phyloP scores from a whole-genome alignment of 2,888 invertebrate species.

The Folsomia manolachei region DNA sequence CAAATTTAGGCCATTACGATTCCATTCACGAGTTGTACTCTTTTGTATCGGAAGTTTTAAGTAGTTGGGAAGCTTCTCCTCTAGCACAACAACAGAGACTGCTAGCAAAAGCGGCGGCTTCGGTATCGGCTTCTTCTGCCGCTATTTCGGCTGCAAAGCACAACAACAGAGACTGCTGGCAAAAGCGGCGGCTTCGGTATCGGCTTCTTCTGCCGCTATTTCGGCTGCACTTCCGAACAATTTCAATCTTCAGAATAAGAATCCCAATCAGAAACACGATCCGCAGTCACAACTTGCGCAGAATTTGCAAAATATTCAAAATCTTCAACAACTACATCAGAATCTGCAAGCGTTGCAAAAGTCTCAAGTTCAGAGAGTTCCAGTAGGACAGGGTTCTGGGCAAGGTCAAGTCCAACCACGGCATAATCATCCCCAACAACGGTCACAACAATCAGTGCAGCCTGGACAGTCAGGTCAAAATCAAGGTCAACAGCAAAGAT shows the following conservation, averaged over 20 bases:
- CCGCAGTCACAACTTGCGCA: not conserved
- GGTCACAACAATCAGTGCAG: not conserved
- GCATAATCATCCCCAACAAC: not conserved
- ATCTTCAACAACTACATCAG: not conserved
- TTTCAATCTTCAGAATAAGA: conserved; percentile 33
- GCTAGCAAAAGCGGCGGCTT: conserved; percentile 5
- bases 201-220: conserved; percentile 25
- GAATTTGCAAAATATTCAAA: conserved; percentile 5
- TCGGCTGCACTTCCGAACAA: conserved; percentile 8
- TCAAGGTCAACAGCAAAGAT: conserved; percentile 5
- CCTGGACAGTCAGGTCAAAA: not conserved
- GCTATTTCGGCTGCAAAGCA: conserved; percentile 16
- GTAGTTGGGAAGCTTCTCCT: conserved; percentile 46
- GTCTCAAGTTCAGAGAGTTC: not conserved
- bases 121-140: conserved; percentile 21
- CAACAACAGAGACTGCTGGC: conserved; percentile 17
- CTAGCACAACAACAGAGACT: conserved; percentile 17
- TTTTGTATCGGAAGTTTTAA: conserved; percentile 50
- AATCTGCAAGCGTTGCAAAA: not conserved
- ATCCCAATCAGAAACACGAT: conserved; percentile 23
- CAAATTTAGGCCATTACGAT: conserved; percentile 48
- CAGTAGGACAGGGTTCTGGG: not conserved
- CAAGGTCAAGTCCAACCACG: not conserved
- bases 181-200: conserved; percentile 3
- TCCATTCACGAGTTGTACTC: conserved; percentile 51